Base-by-base conservation (phyloP, 1,140 invertebrate species). In the Magallana gigas region DNA sequence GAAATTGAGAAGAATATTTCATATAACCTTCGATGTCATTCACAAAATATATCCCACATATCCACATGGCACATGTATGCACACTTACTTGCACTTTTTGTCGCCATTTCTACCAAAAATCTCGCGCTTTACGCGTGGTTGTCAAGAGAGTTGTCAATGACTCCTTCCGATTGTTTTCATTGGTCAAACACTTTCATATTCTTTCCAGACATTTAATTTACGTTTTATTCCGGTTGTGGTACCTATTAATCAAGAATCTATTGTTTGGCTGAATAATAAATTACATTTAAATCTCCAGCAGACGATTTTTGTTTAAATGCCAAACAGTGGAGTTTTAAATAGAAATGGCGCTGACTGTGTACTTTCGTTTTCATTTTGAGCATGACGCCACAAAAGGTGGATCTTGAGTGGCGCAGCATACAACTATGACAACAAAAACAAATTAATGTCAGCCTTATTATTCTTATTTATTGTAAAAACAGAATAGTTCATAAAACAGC, bases 161-260 rank as follows among this genome's bases (percentile, higher is more conserved):
- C 86, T 83, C 86, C 80, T 87, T 87, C 83, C 62, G 14, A 87
- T 87, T 87, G 86, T 87, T 87, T 84, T 87, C 86, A 87, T 87
- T 87, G 86, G 86, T 60, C 80, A 83, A 83, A 83, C 68, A 81
- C 68, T 82, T 84, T 83, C 82, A 71, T 87, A 60, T 71, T 87
- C 86, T 57, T 84, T 76, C 68, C 36, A 76, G 68, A 36, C 18
- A 23, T 76, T 36, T 76, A 76, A 76, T 76, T 12, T 76, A 76
- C 68, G 68, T 76, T 76, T 76, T 76, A 76, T 76, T 76, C 68
- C 36, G 23, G 68, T 76, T 76, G 68, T 76, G 18, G 68, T 76
- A 76, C 68, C 68, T 76, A 29, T 76, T 76, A 76, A 76, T 76
- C 68, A 76, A 76, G 68, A 76, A 76, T 76, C 68, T 76, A 76